Base-by-base conservation (phyloP, 1,140 invertebrate species). In the Limonius californicus region DNA sequence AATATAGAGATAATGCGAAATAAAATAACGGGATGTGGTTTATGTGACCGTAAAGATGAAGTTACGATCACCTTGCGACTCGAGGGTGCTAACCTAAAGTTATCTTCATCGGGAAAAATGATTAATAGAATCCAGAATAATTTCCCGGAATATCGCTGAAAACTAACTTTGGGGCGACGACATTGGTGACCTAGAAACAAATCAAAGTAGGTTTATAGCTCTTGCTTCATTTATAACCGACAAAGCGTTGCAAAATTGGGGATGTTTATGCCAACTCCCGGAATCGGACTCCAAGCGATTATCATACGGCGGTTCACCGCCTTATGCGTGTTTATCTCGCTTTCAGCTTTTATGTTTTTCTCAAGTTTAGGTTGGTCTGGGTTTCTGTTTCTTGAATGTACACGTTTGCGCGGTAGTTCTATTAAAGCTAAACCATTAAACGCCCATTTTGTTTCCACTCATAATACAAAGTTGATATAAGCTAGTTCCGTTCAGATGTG, bases 281-380 rank as follows among this genome's bases (percentile, higher is more conserved):
- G 16, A 50, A 50, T 50, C 14, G 9, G 45, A 50, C 35, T 19
- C n/a, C 11, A 50, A 50, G 7, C 45, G 14, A 16, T 50, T 19
- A 50, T 50, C 45, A 50, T 50, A 50, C 45, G 16, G 45, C 16
- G 45, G 45, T 50, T 50, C 20, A 19, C 45, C 45, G 45, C 45
- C 45, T 50, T 50, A 18, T 50, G 45, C 45, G 45, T 50, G 45
- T 50, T 50, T 50, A 50, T 50, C 45, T 14, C 16, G 8, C 7
- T 19, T 50, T 14, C 14, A 50, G 14, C 45, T 50, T 50, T 50
- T 50, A 18, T 50, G n/a, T 18, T 50, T 50, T 50, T 50, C 45
- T 50, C 45, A 8, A 18, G 45, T 18, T 8, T 50, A 50, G 7
- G 8, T 21, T 50, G 20, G 9, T 18, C 19, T 6, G 45, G 6